Percentiles rank a stretch among this genome's conserved stretches.
phyloP scores from a whole-genome alignment of 2,113 vertebrate genomes.

The Verasper variegatus region DNA sequence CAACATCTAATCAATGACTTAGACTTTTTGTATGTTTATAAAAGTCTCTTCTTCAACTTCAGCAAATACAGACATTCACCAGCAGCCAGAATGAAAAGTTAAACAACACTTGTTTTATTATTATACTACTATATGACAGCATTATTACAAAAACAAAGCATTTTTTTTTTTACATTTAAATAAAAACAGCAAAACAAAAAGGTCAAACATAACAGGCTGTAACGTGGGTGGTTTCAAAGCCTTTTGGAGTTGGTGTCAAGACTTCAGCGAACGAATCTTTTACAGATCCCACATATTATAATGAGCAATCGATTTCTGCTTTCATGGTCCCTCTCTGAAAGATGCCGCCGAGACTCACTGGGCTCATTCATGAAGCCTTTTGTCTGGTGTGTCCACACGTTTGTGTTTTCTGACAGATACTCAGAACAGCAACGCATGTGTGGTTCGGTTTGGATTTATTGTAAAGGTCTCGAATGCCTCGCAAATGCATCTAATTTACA shows the following conservation, averaged over 20 bases:
- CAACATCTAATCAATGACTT: too few relatives aligned
- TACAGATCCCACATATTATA: neutral
- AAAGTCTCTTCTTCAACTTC: too few relatives aligned
- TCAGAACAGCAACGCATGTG: slow-evolving; percentile 8
- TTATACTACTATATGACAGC: slow-evolving; percentile 65
- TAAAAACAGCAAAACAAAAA: slow-evolving; percentile 69
- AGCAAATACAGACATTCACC: neutral
- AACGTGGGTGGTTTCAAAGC: slow-evolving; percentile 40
- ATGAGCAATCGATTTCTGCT: slow-evolving; percentile 15
- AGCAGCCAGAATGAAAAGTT: slow-evolving; percentile 44
- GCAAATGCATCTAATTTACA: slow-evolving; percentile 21
- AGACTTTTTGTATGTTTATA: too few relatives aligned
- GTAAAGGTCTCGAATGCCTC: neutral
- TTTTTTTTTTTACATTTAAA: slow-evolving; percentile 78
- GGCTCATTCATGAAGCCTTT: slow-evolving; percentile 43
- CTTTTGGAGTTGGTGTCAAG: slow-evolving; percentile 16
- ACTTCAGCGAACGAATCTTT: slow-evolving; percentile 13
- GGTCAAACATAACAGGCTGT: slow-evolving; percentile 53
- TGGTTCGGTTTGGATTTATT: neutral
- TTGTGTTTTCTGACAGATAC: slow-evolving; percentile 4
- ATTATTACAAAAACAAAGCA: slow-evolving; percentile 69
- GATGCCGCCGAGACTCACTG: slow-evolving; percentile 45
- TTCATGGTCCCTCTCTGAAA: slow-evolving; percentile 59
- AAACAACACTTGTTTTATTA: slow-evolving; percentile 56
- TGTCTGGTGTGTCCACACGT: neutral